Evolutionary conservation across 2,888 invertebrate genomes (phyloP).

Genomic region (Tanypteryx hageni): DNA sequence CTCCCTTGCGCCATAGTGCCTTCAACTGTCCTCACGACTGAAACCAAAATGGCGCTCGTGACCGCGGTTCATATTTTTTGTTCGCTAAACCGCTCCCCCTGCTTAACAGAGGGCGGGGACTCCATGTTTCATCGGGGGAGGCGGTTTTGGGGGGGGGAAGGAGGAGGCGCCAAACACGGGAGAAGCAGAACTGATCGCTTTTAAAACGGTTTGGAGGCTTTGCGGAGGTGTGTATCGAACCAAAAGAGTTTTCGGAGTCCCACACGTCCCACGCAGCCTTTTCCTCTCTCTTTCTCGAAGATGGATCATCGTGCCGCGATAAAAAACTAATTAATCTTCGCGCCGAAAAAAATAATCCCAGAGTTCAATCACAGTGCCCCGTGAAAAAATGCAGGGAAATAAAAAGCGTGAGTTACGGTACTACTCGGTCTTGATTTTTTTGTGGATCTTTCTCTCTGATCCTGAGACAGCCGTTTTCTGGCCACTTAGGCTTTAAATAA

Average conservation of each 20-base stretch:
- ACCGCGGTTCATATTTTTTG: not conserved
- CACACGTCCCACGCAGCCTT: not conserved
- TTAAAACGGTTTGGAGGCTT: slow-evolving; percentile 41
- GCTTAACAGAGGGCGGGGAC: not conserved
- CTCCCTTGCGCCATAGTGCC: no score
- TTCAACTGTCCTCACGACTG: no score
- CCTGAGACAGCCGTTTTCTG: no score
- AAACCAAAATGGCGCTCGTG: not conserved
- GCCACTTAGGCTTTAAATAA: no score
- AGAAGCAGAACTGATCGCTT: slow-evolving; percentile 40
- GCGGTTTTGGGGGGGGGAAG: not conserved
- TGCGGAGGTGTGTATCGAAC: not conserved
- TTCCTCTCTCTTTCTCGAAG: slow-evolving; percentile 24
- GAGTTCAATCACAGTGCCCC: slow-evolving; percentile 51
- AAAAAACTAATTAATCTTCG: slow-evolving; percentile 63
- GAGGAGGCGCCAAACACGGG: not conserved
- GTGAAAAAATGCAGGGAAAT: not conserved
- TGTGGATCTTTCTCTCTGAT: not conserved
- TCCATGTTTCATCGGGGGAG: not conserved
- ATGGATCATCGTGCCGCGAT: slow-evolving; percentile 60
- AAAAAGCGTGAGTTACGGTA: slow-evolving; percentile 17
- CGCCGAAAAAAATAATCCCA: slow-evolving; percentile 25
- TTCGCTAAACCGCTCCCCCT: not conserved
- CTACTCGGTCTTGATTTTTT: not conserved
- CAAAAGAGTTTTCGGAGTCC: not conserved